These are phyloP conservation scores for Antheraea mylitta DNA, from an alignment of 1,140 invertebrate species.

Conservation along the genomic window DNA sequence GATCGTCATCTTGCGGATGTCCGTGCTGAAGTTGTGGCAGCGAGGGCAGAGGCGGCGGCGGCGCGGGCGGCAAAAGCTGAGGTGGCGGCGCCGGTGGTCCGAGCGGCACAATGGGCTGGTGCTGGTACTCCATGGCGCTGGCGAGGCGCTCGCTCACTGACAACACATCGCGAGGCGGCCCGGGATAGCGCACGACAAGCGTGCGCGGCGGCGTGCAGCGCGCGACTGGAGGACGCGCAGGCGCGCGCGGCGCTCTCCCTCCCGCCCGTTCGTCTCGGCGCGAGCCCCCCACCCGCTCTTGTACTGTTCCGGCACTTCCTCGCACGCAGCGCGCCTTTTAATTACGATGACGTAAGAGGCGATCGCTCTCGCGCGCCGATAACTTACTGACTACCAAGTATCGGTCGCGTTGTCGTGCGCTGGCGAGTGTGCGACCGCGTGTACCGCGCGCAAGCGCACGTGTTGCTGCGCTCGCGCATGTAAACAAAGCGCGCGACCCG, in stretches of 20 bases:
- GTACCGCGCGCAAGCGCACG: slow-evolving; percentile 36
- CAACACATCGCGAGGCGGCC: slow-evolving; percentile 61
- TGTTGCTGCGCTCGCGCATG: slow-evolving; percentile 33
- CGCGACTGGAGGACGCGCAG: slow-evolving; percentile 33
- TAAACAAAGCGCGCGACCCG: slow-evolving; percentile 37
- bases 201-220: slow-evolving; percentile 46
- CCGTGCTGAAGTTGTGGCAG: slow-evolving; percentile 66
- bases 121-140: slow-evolving; percentile 63
- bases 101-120: slow-evolving; percentile 55
- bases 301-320: slow-evolving; percentile 9
- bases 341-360: slow-evolving; percentile 53
- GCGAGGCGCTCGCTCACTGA: slow-evolving; percentile 46
- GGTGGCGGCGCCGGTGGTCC: slow-evolving; percentile 60
- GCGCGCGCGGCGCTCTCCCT: slow-evolving; percentile 27
- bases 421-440: neutral
- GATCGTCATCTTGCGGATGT: slow-evolving; percentile 75
- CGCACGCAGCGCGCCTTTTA: slow-evolving; percentile 41
- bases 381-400: slow-evolving; percentile 39
- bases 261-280: neutral
- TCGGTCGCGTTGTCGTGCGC: slow-evolving; percentile 17
- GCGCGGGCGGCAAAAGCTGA: slow-evolving; percentile 53
- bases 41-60: slow-evolving; percentile 61
- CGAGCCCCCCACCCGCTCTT: slow-evolving; percentile 21
- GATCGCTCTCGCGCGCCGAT: slow-evolving; percentile 58
- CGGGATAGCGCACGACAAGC: slow-evolving; percentile 45